Evolutionary conservation across 2,888 invertebrate genomes (phyloP).

Genomic region (Anarsia innoxiella): DNA sequence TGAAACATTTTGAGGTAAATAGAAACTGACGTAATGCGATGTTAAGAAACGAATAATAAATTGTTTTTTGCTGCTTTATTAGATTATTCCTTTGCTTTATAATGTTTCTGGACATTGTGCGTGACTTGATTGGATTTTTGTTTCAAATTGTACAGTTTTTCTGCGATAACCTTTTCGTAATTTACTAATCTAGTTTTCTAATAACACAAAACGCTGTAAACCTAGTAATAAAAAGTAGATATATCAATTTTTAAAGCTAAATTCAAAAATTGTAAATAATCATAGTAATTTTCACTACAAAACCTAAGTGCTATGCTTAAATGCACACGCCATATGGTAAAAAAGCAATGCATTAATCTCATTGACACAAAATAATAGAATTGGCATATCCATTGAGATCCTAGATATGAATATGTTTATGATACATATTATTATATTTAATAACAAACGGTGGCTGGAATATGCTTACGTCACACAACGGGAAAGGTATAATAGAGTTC

Average conservation of each 20-base stretch:
- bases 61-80: constrained; percentile 54
- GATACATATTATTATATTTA: constrained; percentile 70
- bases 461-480: constrained; percentile 68
- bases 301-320: constrained; percentile 5
- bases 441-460: constrained; percentile 67
- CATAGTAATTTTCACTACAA: too few relatives aligned
- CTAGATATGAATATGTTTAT: constrained; percentile 70
- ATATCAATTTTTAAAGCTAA: too few relatives aligned
- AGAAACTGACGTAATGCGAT: constrained; percentile 65
- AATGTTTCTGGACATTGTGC: constrained; percentile 25
- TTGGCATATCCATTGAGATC: constrained; percentile 67
- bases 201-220: too few relatives aligned
- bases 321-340: constrained; percentile 8
- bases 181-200: background rate
- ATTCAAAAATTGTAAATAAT: too few relatives aligned
- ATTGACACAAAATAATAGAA: constrained; percentile 39
- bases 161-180: background rate
- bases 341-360: constrained; percentile 23
- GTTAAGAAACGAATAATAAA: constrained; percentile 63
- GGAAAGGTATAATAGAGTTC: constrained; percentile 70
- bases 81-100: constrained; percentile 42
- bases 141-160: constrained; percentile 1
- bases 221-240: too few relatives aligned
- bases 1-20: constrained; percentile 73
- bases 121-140: constrained; percentile 28